Base-by-base conservation (phyloP, 30 jellyfish, hydroid and myxozoan species). In the Nemopilema nomurai region DNA sequence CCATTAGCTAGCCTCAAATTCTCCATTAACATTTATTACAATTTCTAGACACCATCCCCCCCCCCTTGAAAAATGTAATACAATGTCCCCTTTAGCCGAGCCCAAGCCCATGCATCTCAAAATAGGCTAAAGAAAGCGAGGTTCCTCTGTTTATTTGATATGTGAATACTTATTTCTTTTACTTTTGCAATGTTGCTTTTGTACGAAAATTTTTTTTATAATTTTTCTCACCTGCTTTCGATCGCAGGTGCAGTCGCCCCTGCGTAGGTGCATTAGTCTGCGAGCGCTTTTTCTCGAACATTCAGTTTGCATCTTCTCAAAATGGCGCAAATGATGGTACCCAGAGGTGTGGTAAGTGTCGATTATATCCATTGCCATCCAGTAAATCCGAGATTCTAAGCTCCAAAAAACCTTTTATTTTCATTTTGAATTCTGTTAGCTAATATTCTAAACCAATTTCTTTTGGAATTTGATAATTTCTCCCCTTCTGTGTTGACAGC, bases 291-390 rank as follows among this genome's bases (percentile, higher is more conserved):
- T 79, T 80, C 89, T 80, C 75, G 89, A 80, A 80, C 51, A 70
- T 80, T 80, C 89, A 73, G 30, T 33, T 31, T 19, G 69, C 33
- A 18, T 33, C 6, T 3, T 41, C 57, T 17, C 91, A 82, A 82
- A 50, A 83, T 83, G 93, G 93, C 93, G 51, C 80, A 65, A 23
- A 84, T 66, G 87, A 65, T 74, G 79, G 82, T 63, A 4, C 93
- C 93, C 4, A 71, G 80, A 53, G 93, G 93, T 18, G 67, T 66
- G 87, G 93, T 84, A 74, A 84, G 87, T 49, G 13, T 1, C 30
- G 0, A 1, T 30, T 26, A 4, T 17, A 80, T 80, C 90, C 90
- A 26, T 30, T 68, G 4, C 17, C 23, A 80, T 80, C 90, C 1
- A 17, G 18, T 1, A 18, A 1, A 28, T 80, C 24, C 28, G 28